Base-by-base conservation (phyloP, 2,797 vertebrate genomes). In the Gallinago solitaria region DNA sequence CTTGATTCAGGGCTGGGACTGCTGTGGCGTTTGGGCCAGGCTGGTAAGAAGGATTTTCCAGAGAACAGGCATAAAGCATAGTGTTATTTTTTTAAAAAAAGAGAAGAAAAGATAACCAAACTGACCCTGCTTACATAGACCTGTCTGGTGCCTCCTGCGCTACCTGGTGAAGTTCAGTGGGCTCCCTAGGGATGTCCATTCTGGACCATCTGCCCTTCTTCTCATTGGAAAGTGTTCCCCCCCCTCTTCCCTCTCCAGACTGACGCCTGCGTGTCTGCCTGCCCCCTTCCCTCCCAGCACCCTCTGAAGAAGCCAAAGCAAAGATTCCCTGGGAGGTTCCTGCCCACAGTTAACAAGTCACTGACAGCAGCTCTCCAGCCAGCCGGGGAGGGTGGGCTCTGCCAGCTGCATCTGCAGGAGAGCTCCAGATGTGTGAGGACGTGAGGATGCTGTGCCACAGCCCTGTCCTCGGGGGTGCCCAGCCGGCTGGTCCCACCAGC, bases 341-440 rank as follows among this genome's bases (percentile, higher is more conserved):
- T 86, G 54, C 16, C 35, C 7, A 2, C 39, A 11, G 41, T 56
- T 61, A 78, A 56, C 82, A 68, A 95, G 75, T 12, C 0, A 2
- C 56, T 15, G 68, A 97, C 87, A 95, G 73, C 71, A 93, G 63
- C 76, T 83, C 82, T 86, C 64, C 85, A 89, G 47, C 2, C 13
- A 92, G 56, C 50, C 17, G 35, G 63, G 23, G 30, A 74, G 64
- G 37, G 47, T 30, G 47, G 9, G 67, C 74, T 83, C 32, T 61
- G 90, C 69, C 3, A 8, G 68, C 65, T 63, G 71, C 3, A 9
- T 59, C 68, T 63, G 73, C 70, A 24, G 80, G 41, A 81, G 71
- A 50, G 69, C 65, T 96, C 87, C 95, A 95, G 93, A 97, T 98
- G 96, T 95, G 91, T 2, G 8, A 85, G 87, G 94, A 45, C 63